These are phyloP conservation scores for Geodia barretti DNA, from an alignment of 37 sponge, comb jelly and placozoan genomes.

Conservation along the genomic window DNA sequence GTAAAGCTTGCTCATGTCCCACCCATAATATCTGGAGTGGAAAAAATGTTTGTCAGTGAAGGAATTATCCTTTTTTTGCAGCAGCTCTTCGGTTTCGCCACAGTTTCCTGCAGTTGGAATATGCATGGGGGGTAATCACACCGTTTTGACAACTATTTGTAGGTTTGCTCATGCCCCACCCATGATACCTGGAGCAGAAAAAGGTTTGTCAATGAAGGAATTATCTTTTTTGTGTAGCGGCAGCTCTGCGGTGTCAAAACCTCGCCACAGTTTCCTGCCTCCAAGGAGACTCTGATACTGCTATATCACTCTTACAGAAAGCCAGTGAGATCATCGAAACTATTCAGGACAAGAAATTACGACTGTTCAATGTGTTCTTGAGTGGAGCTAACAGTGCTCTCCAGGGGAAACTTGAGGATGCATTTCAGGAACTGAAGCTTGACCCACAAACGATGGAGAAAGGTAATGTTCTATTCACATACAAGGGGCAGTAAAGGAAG, in stretches of 20 bases:
- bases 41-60: too few species aligned
- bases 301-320: not conserved
- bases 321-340: not conserved
- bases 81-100: too few species aligned
- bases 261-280: not conserved
- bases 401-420: not conserved
- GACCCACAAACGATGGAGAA: not conserved
- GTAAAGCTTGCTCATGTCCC: too few species aligned
- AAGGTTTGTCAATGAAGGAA: too few species aligned
- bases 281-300: not conserved
- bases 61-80: too few species aligned
- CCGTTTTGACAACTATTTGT: too few species aligned
- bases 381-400: not conserved
- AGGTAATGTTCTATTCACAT: not conserved
- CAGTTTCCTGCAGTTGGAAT: too few species aligned
- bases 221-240: not conserved
- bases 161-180: too few species aligned
- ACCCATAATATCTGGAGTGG: too few species aligned
- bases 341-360: not conserved
- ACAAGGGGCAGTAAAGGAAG: too few species aligned
- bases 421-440: not conserved
- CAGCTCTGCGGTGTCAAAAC: constrained; percentile 5
- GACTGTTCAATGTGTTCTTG: not conserved
- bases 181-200: too few species aligned
- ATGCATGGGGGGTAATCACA: too few species aligned